Conservation (phyloP, 2,113 vertebrate species). For the Lanius collurio region DNA sequence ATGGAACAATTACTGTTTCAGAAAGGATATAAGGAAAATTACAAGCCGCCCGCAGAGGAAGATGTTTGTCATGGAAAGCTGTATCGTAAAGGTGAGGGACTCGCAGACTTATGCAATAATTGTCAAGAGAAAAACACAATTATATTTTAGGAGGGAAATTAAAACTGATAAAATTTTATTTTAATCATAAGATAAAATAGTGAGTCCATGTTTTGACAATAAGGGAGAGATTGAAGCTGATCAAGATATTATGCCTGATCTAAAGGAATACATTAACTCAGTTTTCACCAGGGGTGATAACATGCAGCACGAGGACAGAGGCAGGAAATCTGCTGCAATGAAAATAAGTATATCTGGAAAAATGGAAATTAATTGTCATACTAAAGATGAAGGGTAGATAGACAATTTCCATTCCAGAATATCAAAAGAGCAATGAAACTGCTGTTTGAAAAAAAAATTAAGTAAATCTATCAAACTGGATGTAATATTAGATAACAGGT, state of each 20-base stretch:
- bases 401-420: not conserved
- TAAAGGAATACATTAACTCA: not conserved
- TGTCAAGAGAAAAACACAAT: not conserved
- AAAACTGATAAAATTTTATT: not conserved
- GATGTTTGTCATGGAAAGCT: not conserved
- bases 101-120: not conserved
- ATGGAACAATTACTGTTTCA: not conserved
- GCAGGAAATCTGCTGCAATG: not conserved
- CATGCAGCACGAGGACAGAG: rapidly evolving
- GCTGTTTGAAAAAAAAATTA: not conserved
- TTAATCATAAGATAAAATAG: not conserved
- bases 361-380: not conserved
- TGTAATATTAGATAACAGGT: not conserved
- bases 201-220: not conserved
- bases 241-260: not conserved
- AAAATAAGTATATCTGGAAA: not conserved
- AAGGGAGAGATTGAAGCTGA: not conserved
- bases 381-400: not conserved
- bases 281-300: not conserved
- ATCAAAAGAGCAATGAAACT: not conserved
- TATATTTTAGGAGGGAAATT: not conserved
- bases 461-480: not conserved
- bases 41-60: not conserved
- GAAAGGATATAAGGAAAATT: not conserved
- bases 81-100: not conserved